A percentile compares a stretch with the other conserved stretches of the same genome.
Conservation (phyloP, 2,888 invertebrate genomes). For the Melipona bicolor region DNA sequence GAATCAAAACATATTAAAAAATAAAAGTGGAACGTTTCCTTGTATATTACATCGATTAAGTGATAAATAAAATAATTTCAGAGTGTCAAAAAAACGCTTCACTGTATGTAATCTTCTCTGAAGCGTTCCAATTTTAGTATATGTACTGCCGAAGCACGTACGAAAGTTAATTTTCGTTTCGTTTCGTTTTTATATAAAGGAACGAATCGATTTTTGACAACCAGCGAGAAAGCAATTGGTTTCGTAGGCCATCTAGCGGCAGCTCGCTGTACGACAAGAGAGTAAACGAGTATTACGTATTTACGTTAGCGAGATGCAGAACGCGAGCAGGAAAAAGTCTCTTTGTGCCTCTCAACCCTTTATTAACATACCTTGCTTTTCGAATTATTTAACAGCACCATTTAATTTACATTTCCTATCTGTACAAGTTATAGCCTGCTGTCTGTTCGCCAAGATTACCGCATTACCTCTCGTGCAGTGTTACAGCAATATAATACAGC, state of each 20-base stretch:
- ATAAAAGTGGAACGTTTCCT: no score
- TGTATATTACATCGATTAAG: no score
- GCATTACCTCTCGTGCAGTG: no score
- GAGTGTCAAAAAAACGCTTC: constrained; percentile 88
- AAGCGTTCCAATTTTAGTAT: constrained; percentile 96
- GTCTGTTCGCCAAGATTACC: not conserved
- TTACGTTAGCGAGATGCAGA: no score
- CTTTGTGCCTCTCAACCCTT: not conserved
- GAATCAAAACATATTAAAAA: no score
- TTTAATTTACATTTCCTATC: not conserved
- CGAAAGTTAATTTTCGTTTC: constrained; percentile 60
- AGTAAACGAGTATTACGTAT: not conserved
- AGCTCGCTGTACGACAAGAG: not conserved
- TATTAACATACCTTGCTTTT: not conserved
- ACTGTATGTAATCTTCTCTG: constrained; percentile 97
- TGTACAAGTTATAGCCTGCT: not conserved
- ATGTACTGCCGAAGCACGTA: constrained; percentile 92
- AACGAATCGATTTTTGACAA: accelerated
- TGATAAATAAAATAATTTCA: no score
- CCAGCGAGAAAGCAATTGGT: constrained; percentile 37
- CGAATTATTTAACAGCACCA: not conserved
- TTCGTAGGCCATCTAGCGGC: constrained; percentile 21
- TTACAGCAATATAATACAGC: not conserved
- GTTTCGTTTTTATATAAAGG: constrained; percentile 47
- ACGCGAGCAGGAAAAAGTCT: not conserved